A percentile compares a stretch with the other conserved stretches of the same genome.
Evolutionary conservation across 2,113 vertebrate species (phyloP).

Genomic region (Hemiscyllium ocellatum): DNA sequence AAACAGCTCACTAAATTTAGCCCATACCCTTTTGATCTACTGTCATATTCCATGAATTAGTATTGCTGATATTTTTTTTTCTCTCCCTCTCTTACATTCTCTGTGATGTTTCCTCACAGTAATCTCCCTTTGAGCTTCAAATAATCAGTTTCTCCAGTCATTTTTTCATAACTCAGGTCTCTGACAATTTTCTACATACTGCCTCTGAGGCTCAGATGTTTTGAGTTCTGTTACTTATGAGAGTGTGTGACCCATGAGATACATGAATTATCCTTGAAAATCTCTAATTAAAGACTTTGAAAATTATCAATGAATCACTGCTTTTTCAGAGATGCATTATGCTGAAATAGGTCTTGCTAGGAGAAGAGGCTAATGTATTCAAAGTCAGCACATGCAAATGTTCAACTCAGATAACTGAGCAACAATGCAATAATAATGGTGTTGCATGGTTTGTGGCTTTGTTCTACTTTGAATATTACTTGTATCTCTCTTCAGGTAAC

Average conservation of each 20-base stretch:
- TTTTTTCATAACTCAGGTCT: not conserved
- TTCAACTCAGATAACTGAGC: not conserved
- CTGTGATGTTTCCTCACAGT: not conserved
- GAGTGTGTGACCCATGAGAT: not conserved
- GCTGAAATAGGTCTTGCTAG: not conserved
- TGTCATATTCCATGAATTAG: not conserved
- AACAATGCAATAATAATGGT: not conserved
- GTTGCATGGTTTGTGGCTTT: too few species aligned
- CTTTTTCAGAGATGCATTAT: not conserved
- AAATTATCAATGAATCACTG: not conserved
- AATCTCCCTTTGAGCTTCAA: not conserved
- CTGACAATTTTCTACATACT: not conserved
- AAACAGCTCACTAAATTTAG: not conserved
- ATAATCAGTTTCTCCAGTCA: not conserved
- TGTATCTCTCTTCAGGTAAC: too few species aligned
- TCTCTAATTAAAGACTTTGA: not conserved
- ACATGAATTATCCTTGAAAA: not conserved
- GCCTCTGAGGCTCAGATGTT: not conserved
- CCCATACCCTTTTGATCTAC: not conserved
- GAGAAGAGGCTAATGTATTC: not conserved
- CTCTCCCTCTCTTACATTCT: not conserved
- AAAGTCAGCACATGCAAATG: not conserved
- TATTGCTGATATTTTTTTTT: not conserved
- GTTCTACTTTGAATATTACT: too few species aligned
- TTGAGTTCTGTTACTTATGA: not conserved